phyloP scores from a whole-genome alignment of 2,888 invertebrate genomes.

The Yponomeuta plumbellus region DNA sequence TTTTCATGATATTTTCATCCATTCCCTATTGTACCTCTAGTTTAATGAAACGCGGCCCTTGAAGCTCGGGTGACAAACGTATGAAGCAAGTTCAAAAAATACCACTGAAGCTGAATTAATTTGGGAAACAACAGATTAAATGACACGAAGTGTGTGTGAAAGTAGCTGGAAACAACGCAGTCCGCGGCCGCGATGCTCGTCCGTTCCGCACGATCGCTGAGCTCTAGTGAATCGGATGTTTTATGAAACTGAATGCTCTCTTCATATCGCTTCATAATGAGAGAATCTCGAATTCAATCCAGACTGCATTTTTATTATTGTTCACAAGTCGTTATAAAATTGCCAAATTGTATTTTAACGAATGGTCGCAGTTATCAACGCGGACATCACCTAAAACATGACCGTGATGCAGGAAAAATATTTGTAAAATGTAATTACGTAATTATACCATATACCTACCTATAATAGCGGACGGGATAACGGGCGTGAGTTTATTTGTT shows the following conservation, averaged over 20 bases:
- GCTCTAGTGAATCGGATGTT: not conserved
- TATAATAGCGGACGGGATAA: too few species aligned
- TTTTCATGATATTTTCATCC: too few species aligned
- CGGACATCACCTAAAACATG: too few species aligned
- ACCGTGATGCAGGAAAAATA: too few species aligned
- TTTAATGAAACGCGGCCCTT: not conserved
- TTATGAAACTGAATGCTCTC: not conserved
- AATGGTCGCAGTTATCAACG: too few species aligned
- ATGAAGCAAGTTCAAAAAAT: not conserved
- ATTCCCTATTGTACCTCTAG: too few species aligned
- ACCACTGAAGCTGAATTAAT: not conserved
- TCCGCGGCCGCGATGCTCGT: not conserved
- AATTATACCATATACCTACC: too few species aligned
- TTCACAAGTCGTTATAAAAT: too few species aligned
- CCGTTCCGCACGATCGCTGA: not conserved
- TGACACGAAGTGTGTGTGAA: not conserved
- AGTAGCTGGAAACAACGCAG: not conserved
- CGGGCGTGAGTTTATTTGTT: too few species aligned
- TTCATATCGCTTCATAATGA: not conserved
- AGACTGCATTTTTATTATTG: not conserved
- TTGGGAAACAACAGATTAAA: slow-evolving; percentile 1
- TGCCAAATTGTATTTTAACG: too few species aligned
- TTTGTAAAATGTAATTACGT: too few species aligned
- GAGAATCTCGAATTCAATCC: not conserved
- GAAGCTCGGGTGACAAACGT: too few species aligned